Conservation (phyloP, 2,888 invertebrate species). For the Campoplex capitator region DNA sequence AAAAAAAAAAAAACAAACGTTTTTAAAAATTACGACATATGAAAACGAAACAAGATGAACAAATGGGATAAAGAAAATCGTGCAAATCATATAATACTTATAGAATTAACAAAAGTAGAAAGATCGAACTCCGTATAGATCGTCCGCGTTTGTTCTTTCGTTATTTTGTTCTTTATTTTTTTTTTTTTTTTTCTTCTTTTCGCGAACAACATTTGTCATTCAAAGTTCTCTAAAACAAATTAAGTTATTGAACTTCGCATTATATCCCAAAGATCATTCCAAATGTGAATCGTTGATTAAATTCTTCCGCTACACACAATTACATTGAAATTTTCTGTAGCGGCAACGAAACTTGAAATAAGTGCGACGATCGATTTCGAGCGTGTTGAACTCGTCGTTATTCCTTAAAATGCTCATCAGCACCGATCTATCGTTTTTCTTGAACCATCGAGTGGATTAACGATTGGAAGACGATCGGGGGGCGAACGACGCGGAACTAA, state of each 20-base stretch:
- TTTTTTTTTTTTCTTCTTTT: conserved; percentile 2
- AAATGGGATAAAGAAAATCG: neutral
- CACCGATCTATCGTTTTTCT: conserved; percentile 11
- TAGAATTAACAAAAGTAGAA: conserved; percentile 30
- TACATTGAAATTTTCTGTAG: neutral
- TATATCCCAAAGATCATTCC: conserved; percentile 65
- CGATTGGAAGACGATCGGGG: neutral
- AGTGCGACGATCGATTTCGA: neutral
- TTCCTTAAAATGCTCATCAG: neutral
- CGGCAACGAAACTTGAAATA: neutral
- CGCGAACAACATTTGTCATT: neutral
- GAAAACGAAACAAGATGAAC: neutral
- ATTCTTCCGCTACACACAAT: conserved; percentile 6
- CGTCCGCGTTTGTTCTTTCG: neutral
- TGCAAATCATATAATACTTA: conserved; percentile 19
- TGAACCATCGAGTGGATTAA: neutral
- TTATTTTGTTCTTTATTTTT: conserved; percentile 2
- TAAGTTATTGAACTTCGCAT: conserved; percentile 50
- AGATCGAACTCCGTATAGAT: conserved; percentile 48
- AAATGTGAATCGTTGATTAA: conserved; percentile 29
- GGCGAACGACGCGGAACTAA: conserved; percentile 49
- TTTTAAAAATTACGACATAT: conserved; percentile 30
- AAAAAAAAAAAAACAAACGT: neutral
- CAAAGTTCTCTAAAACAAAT: neutral
- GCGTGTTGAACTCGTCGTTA: neutral